phyloP scores from a whole-genome alignment of 1,140 invertebrate species.

The Pseudomyrmex sp. region DNA sequence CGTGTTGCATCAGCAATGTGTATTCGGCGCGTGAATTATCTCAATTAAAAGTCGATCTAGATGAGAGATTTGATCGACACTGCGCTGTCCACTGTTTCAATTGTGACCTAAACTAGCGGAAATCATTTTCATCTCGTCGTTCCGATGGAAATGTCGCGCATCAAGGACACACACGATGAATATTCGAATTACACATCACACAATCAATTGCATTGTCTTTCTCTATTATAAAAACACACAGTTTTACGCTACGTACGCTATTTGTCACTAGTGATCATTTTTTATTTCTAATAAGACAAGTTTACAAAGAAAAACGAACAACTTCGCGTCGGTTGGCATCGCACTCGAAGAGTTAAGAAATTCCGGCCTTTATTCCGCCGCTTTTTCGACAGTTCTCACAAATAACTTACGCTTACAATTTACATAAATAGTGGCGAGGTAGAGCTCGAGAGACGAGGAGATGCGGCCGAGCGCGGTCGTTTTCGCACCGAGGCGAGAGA shows the following conservation, averaged over 20 bases:
- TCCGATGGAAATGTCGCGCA: neutral
- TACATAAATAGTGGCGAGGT: constrained; percentile 14
- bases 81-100: constrained; percentile 20
- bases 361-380: no score
- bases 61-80: constrained; percentile 44
- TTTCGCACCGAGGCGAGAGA: constrained; percentile 33
- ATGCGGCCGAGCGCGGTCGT: neutral
- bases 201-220: no score
- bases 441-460: neutral
- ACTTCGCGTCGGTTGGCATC: no score
- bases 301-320: no score
- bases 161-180: neutral
- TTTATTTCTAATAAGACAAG: no score
- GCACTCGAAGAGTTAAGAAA: no score
- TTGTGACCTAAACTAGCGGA: constrained; percentile 8
- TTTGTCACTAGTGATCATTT: no score
- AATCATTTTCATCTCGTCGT: constrained; percentile 9
- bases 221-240: no score
- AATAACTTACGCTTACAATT: neutral
- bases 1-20: constrained; percentile 20
- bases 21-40: constrained; percentile 36
- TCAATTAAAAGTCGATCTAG: constrained; percentile 58
- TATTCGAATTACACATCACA: neutral
- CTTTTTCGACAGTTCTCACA: neutral
- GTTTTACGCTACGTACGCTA: no score